Conservation (phyloP, 2,888 invertebrate genomes). For the Epistrophe eligans region DNA sequence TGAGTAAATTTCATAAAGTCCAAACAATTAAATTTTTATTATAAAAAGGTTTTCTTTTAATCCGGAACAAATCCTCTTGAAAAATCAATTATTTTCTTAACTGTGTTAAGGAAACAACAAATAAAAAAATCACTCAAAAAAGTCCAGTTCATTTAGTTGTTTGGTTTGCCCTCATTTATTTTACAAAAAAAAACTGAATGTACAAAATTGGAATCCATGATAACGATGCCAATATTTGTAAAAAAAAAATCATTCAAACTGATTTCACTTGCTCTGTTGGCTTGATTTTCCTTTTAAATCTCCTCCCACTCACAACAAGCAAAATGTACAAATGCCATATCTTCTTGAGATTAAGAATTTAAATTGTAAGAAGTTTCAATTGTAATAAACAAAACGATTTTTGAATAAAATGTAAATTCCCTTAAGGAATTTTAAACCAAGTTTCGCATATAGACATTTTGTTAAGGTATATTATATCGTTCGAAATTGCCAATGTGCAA, state of each 20-base stretch:
- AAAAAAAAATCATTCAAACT: conserved; percentile 35
- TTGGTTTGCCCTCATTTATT: neutral
- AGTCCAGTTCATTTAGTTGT: neutral
- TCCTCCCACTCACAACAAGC: conserved; percentile 17
- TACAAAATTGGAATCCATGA: neutral
- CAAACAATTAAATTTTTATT: too few relatives aligned
- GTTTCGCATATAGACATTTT: neutral
- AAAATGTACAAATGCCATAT: neutral
- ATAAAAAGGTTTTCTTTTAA: too few relatives aligned
- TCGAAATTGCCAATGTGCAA: conserved; percentile 17
- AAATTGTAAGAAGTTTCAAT: neutral
- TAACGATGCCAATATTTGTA: conserved; percentile 49
- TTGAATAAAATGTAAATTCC: conserved; percentile 22
- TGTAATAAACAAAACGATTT: conserved; percentile 32
- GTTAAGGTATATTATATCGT: too few relatives aligned
- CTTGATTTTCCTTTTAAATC: conserved; percentile 7
- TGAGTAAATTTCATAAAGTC: too few relatives aligned
- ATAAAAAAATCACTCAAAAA: neutral
- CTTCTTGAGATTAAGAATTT: neutral
- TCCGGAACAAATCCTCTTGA: too few relatives aligned
- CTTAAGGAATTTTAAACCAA: neutral
- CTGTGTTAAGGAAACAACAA: neutral
- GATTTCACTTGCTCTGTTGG: conserved; percentile 14
- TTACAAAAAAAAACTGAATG: neutral
- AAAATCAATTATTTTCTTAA: too few relatives aligned